Base-by-base conservation (phyloP, 2,797 vertebrate genomes). In the Valencia hispanica region DNA sequence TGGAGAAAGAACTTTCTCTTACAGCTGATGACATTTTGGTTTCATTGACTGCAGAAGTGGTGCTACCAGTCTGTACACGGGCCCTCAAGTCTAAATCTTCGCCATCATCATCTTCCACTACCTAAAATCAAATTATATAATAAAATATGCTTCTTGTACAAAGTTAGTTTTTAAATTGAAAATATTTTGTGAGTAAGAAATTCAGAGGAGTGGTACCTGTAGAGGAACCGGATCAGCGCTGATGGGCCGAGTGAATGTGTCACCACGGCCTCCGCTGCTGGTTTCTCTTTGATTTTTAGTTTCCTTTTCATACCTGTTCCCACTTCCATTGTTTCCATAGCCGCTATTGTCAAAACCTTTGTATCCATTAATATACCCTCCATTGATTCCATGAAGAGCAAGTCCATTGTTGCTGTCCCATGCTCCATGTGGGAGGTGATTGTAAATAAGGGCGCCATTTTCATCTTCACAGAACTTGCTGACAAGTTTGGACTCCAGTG, bases 401-500 rank as follows among this genome's bases (percentile, higher is more conserved):
- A 84, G 91, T 3, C 89, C 94, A 73, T 94, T 87, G 74, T 91
- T 95, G 68, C 87, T 72, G 0, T 91, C 95, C 83, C 93, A 87
- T 34, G 91, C 82, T 45, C 91, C 86, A 50, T 96, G 96, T 89
- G 92, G 88, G 14, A 96, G 87, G 18, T 50, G 95, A 79, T 96
- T 97, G 87, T 96, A 96, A 89, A 96, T 94, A 48, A 96, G 93
- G n/a, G 95, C 96, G 0, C 96, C 96, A n/a, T 96, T 96, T 91
- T 97, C 97, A 91, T 98, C 97, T 92, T 98, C 97, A 91, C 97
- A 98, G 87, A 98, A 97, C 70, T 97, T 96, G 86, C 93, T 97
- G 57, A 97, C 96, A 51, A 98, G 95, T 92, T 97, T 95, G 32
- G 95, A 97, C 86, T 98, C 97, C 86, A 98, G 88, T 74, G 96